Conservation (phyloP, 1,140 invertebrate species). For the Glomeris maerens region DNA sequence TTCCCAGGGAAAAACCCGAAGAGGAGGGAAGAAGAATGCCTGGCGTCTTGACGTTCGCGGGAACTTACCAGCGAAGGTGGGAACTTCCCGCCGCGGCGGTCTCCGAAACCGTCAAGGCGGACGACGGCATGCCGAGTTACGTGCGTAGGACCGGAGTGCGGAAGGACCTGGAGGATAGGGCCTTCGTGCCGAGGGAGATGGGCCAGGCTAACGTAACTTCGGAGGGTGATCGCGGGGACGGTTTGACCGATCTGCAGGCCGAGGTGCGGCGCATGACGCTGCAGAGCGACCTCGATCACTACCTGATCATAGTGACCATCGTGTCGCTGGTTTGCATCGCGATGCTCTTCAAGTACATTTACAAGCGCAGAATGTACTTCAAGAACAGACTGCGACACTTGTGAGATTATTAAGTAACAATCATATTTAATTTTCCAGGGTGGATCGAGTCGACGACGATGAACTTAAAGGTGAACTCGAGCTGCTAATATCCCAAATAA, state of each 20-base stretch:
- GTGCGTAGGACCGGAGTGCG: conserved; percentile 9
- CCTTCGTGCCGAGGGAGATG: too few species aligned
- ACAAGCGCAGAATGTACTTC: neutral
- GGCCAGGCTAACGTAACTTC: too few species aligned
- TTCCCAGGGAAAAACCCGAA: too few species aligned
- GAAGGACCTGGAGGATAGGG: conserved; percentile 1
- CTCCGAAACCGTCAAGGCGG: neutral
- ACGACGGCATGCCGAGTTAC: conserved; percentile 1
- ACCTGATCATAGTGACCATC: conserved; percentile 8
- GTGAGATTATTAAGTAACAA: too few species aligned
- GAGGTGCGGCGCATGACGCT: too few species aligned
- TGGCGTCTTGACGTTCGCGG: neutral
- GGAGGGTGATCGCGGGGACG: too few species aligned
- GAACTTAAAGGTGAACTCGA: too few species aligned
- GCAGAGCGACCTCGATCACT: conserved; percentile 11
- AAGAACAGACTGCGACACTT: too few species aligned
- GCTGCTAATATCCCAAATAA: too few species aligned
- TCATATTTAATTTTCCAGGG: too few species aligned
- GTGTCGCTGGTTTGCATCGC: conserved; percentile 12
- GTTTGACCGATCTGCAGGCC: too few species aligned
- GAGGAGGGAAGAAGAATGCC: neutral
- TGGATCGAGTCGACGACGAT: too few species aligned
- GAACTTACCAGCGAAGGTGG: neutral
- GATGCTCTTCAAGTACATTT: conserved; percentile 2
- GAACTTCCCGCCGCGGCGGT: neutral